These are phyloP conservation scores for Pachyrhynchus sulphureomaculatus DNA, from an alignment of 1,140 invertebrate species.

Conservation along the genomic window DNA sequence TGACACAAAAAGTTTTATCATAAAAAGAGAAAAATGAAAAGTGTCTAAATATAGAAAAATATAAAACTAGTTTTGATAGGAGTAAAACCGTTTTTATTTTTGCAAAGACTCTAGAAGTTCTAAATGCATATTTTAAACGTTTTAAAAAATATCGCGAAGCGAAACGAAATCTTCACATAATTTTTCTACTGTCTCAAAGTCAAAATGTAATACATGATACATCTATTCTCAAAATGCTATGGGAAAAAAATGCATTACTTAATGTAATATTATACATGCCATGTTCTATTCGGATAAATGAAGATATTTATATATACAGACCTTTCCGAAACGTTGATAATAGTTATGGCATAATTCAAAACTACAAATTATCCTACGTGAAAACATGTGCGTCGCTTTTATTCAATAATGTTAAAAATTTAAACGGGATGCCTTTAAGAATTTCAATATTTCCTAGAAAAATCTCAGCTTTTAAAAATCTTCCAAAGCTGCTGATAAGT, in stretches of 20 bases:
- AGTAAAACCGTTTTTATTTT: too few relatives aligned
- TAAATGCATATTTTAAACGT: neutral
- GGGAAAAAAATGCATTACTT: slow-evolving; percentile 5
- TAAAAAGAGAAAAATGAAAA: too few relatives aligned
- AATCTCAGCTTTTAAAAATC: slow-evolving; percentile 2
- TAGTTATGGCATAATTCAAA: neutral
- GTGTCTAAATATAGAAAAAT: too few relatives aligned
- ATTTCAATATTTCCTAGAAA: slow-evolving; percentile 24
- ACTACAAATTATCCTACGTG: neutral
- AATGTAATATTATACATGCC: slow-evolving; percentile 11
- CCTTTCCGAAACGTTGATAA: slow-evolving; percentile 5
- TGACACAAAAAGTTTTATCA: too few relatives aligned
- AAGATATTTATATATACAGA: slow-evolving; percentile 9
- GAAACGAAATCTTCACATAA: neutral
- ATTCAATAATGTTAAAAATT: neutral
- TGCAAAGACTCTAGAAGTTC: neutral
- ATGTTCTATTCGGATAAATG: neutral
- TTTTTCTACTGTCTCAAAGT: neutral
- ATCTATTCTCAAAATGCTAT: neutral
- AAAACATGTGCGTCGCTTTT: neutral
- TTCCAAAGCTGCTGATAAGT: neutral
- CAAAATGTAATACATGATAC: neutral
- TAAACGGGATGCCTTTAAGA: slow-evolving; percentile 16
- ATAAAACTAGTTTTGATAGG: too few relatives aligned
- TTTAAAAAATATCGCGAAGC: too few relatives aligned